Conservation (phyloP, 2,888 invertebrate species). For the Rhagonycha fulva region DNA sequence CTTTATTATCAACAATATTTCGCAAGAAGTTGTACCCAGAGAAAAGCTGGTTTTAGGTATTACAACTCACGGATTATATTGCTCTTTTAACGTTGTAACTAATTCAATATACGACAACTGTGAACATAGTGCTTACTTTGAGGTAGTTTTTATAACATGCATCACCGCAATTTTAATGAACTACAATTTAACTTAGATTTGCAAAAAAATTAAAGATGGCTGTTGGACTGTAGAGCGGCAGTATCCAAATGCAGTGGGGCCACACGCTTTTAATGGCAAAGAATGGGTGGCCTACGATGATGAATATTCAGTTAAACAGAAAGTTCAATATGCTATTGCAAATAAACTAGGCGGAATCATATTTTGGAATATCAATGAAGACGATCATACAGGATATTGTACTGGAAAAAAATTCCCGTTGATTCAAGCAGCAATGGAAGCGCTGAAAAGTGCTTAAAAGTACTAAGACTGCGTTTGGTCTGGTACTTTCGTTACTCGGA, state of each 20-base stretch:
- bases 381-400: conserved; percentile 82
- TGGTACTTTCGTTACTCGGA: too few species aligned
- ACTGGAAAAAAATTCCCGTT: conserved; percentile 82
- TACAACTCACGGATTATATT: too few species aligned
- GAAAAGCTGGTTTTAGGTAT: conserved; percentile 85
- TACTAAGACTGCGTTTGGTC: too few species aligned
- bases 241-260: conserved; percentile 71
- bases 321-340: conserved; percentile 78
- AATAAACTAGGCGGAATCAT: conserved; percentile 84
- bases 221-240: too few species aligned
- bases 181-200: conserved; percentile 61
- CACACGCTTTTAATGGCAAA: conserved; percentile 79
- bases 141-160: conserved; percentile 63
- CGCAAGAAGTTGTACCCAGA: conserved; percentile 77
- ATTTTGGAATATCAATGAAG: conserved; percentile 89
- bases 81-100: too few species aligned
- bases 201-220: conserved; percentile 71
- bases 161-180: too few species aligned
- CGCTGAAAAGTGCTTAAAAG: too few species aligned
- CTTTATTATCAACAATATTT: conserved; percentile 81
- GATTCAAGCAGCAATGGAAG: conserved; percentile 71
- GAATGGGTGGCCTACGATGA: conserved; percentile 97
- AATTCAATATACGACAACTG: too few species aligned
- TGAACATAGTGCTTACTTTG: too few species aligned
- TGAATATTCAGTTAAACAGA: conserved; percentile 78